Evolutionary conservation across 2,888 invertebrate genomes (phyloP).

Genomic region (Copidosoma aretas): DNA sequence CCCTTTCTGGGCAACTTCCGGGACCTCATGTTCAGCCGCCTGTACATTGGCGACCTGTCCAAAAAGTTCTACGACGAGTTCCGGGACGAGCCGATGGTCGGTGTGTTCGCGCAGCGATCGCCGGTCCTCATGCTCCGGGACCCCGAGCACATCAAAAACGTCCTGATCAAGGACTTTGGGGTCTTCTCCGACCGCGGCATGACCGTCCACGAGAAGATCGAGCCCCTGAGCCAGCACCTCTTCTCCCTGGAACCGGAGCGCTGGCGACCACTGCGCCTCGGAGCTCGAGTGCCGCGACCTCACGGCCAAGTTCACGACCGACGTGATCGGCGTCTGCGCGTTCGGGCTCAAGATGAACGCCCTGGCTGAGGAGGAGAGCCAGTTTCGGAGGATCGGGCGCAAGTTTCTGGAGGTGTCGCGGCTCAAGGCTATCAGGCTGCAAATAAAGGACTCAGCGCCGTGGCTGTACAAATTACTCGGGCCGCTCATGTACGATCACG

Average conservation of each 20-base stretch:
- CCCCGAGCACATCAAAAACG: constrained; percentile 56
- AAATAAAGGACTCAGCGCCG: constrained; percentile 39
- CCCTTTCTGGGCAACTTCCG: constrained; percentile 58
- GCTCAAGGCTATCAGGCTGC: constrained; percentile 24
- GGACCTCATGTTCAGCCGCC: constrained; percentile 29
- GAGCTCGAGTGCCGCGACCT: constrained; percentile 51
- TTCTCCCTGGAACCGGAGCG: constrained; percentile 59
- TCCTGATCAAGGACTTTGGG: constrained; percentile 62
- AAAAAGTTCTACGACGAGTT: constrained; percentile 33
- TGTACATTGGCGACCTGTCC: constrained; percentile 7
- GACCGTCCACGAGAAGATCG: constrained; percentile 57
- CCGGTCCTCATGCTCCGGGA: constrained; percentile 59
- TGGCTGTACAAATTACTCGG: constrained; percentile 44
- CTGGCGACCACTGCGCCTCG: constrained; percentile 61
- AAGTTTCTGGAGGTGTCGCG: constrained; percentile 45
- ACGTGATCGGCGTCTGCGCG: constrained; percentile 62
- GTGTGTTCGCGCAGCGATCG: constrained; percentile 55
- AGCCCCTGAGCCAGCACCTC: constrained; percentile 62
- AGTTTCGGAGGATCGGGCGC: constrained; percentile 58
- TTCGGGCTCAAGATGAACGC: constrained; percentile 62
- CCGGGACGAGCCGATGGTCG: constrained; percentile 49
- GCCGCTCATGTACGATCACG: constrained; percentile 39
- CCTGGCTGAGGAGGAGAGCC: constrained; percentile 53
- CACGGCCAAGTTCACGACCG: constrained; percentile 60
- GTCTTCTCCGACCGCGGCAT: constrained; percentile 52